Conservation (phyloP, 1,140 invertebrate species). For the Aphelinus atriplicis region DNA sequence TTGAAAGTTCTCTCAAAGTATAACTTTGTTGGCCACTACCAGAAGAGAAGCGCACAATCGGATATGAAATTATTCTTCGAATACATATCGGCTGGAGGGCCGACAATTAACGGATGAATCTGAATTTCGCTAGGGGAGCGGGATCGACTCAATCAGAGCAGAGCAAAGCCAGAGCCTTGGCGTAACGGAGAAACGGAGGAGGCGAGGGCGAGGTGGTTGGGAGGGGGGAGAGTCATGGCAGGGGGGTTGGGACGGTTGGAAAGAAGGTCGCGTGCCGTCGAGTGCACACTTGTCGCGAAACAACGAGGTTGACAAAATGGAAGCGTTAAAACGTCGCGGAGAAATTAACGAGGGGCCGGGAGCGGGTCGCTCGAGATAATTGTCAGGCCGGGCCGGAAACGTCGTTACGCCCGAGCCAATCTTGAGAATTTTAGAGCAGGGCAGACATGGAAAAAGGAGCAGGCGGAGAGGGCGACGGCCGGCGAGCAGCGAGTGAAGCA, state of each 20-base stretch:
- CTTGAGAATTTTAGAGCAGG: slow-evolving; percentile 30
- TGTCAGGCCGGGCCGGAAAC: slow-evolving; percentile 20
- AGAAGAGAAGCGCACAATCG: no score
- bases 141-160: no score
- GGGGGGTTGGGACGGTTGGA: neutral
- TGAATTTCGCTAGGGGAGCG: no score
- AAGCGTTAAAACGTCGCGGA: slow-evolving; percentile 44
- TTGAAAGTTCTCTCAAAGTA: no score
- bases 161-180: no score
- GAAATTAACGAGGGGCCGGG: slow-evolving; percentile 48
- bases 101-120: no score
- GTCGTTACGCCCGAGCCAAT: slow-evolving; percentile 27
- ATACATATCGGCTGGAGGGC: no score
- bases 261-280: slow-evolving; percentile 9
- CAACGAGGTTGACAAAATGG: slow-evolving; percentile 48
- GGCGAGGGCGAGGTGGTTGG: no score
- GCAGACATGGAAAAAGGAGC: neutral
- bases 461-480: neutral
- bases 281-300: slow-evolving; percentile 46
- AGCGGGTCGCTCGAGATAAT: slow-evolving; percentile 23
- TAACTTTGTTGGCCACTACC: no score
- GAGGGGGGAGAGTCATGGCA: no score
- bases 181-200: no score
- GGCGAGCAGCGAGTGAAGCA: slow-evolving; percentile 3
- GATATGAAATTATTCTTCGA: no score